A percentile compares a stretch with the other conserved stretches of the same genome.
phyloP scores from a whole-genome alignment of 2,888 invertebrate genomes.

The Tipula unca region DNA sequence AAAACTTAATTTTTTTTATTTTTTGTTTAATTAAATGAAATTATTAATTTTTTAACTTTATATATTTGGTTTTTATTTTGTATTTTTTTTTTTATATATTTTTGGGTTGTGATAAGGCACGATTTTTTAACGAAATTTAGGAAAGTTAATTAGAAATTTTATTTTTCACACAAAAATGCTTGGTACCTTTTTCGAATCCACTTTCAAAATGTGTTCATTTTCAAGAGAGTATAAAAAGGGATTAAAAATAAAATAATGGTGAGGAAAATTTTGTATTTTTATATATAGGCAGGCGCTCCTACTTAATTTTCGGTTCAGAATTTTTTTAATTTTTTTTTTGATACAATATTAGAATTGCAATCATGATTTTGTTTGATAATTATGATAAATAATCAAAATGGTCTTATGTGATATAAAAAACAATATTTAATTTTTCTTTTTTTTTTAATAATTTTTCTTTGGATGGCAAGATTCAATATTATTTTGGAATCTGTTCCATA shows the following conservation, averaged over 20 bases:
- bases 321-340: neutral
- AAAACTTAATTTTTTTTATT: neutral
- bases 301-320: neutral
- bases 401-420: constrained; percentile 1
- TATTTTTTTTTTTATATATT: neutral
- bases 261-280: neutral
- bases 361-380: neutral
- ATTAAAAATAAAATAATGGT: neutral
- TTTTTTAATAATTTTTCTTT: neutral
- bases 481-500: neutral
- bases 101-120: constrained; percentile 3
- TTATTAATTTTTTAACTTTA: neutral
- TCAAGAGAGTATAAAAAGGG: neutral
- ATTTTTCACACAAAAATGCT: neutral
- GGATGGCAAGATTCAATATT: neutral
- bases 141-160: neutral
- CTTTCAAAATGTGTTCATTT: constrained; percentile 8
- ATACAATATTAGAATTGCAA: neutral
- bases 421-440: neutral
- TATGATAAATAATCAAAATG: neutral
- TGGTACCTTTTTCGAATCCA: neutral
- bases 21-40: neutral
- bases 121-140: neutral
- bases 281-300: neutral
- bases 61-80: neutral